These are phyloP conservation scores for Agelaius tricolor DNA, from an alignment of 2,113 vertebrate species.

Conservation along the genomic window DNA sequence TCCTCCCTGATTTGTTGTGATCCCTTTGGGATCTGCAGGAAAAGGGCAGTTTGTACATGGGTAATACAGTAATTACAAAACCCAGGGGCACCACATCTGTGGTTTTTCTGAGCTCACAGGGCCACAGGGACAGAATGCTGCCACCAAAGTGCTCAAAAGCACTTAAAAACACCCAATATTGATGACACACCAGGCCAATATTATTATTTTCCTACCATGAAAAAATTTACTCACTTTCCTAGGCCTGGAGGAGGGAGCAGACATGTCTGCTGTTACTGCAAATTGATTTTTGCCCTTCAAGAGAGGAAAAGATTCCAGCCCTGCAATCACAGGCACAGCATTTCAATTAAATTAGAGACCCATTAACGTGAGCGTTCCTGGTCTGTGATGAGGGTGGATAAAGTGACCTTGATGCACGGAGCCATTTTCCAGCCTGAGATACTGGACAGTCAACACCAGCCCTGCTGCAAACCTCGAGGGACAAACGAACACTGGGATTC, in stretches of 20 bases:
- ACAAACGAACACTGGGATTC: neutral
- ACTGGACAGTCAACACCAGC: neutral
- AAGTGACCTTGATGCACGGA: constrained; percentile 6
- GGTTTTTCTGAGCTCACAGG: neutral
- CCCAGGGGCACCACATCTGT: neutral
- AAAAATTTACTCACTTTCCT: neutral
- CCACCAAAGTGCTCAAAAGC: neutral
- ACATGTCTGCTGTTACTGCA: fast-evolving
- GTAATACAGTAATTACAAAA: neutral
- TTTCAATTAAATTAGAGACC: neutral
- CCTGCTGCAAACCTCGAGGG: neutral
- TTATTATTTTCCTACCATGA: neutral
- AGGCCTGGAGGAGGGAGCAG: neutral
- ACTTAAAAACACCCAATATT: neutral
- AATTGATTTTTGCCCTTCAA: neutral
- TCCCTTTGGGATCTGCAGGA: neutral
- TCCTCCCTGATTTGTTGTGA: neutral
- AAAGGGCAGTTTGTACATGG: neutral
- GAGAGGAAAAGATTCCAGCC: neutral
- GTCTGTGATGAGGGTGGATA: fast-evolving
- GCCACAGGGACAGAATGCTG: neutral
- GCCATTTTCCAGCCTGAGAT: neutral
- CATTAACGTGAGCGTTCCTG: neutral
- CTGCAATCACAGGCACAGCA: neutral
- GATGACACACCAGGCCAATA: neutral